Evolutionary conservation across 2,888 invertebrate species (phyloP).

Genomic region (Pachydiplax longipennis): DNA sequence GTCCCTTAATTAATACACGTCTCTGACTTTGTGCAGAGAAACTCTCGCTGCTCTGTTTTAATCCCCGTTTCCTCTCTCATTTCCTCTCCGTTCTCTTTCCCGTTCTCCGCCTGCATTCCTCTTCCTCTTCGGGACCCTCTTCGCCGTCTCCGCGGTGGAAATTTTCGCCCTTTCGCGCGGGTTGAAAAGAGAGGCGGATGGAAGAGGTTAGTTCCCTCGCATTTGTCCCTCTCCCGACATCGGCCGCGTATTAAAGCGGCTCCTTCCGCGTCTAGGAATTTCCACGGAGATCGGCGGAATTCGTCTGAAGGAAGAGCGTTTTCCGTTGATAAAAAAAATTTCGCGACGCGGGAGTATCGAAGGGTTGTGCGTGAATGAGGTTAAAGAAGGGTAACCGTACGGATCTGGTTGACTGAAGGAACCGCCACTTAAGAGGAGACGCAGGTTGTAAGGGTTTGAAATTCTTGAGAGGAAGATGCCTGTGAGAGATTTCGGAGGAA

Average conservation of each 20-base stretch:
- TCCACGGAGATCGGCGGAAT: not conserved
- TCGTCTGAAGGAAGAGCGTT: not conserved
- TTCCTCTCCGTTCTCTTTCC: not conserved
- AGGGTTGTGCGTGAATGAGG: not conserved
- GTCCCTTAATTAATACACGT: constrained; percentile 32
- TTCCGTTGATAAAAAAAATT: not conserved
- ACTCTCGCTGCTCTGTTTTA: constrained; percentile 35
- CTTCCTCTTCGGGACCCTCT: not conserved
- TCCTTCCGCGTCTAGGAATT: not conserved
- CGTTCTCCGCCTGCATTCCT: not conserved
- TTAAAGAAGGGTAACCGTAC: not conserved
- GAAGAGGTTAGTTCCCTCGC: not conserved
- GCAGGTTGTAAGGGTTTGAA: not conserved
- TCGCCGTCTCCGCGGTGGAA: not conserved
- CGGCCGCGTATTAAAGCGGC: not conserved
- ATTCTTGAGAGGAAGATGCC: not conserved
- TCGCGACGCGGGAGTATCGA: not conserved
- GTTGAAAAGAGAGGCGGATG: not conserved
- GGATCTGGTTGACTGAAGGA: not conserved
- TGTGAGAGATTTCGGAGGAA: not conserved
- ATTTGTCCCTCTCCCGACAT: not conserved
- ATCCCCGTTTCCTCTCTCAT: not conserved
- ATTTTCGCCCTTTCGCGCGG: not conserved
- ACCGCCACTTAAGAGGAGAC: not conserved
- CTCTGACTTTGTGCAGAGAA: constrained; percentile 5